Evolutionary conservation across 2,797 vertebrate species (phyloP), one percentile per base, ranked within the genome.

Genomic region (Echiichthys vipera): DNA sequence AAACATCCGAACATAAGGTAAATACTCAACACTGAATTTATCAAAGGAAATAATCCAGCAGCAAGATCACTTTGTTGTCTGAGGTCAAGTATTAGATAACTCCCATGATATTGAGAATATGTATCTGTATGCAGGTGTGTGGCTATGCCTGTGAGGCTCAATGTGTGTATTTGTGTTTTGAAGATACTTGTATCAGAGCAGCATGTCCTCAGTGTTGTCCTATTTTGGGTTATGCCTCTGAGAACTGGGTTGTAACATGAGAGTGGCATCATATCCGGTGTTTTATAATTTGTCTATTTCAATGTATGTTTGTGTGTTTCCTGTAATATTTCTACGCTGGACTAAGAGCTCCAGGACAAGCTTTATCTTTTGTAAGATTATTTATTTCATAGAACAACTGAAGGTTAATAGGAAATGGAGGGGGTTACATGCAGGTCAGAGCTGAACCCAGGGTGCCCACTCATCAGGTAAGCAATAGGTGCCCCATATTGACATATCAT

Each of bases 221-320:
- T 55, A 65, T 65, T 70, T 62, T 30, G 4, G 53, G 69, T 66
- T 56, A 55, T 50, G 42, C 11, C 55, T 49, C 30, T 42, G 13
- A 65, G 37, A 71, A 49, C 55, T 4, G 45, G 10, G n/a, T 29
- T 39, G 47, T 40, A 63, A n/a, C 53, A 39, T 18, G 17, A 13
- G 24, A 59, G 46, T 14, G 18, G 40, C 55, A 58, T 58, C 25
- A 10, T 39, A 30, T 20, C 8, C 42, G 18, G 13, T 46, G 34
- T 64, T 70, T 54, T 25, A 36, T n/a, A 58, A n/a, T 45, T 34
- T 34, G 7, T 61, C 9, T 40, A n/a, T 40, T 5, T 27, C 17
- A 56, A 22, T 36, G 17, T 29, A n/a, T n/a, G 24, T 17, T 30
- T 14, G 14, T 37, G 25, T 4, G n/a, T 54, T 13, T 39, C 14